These are phyloP conservation scores for Mormyrus hasselquistii DNA, from an alignment of 2,797 vertebrate species.

Conservation along the genomic window DNA sequence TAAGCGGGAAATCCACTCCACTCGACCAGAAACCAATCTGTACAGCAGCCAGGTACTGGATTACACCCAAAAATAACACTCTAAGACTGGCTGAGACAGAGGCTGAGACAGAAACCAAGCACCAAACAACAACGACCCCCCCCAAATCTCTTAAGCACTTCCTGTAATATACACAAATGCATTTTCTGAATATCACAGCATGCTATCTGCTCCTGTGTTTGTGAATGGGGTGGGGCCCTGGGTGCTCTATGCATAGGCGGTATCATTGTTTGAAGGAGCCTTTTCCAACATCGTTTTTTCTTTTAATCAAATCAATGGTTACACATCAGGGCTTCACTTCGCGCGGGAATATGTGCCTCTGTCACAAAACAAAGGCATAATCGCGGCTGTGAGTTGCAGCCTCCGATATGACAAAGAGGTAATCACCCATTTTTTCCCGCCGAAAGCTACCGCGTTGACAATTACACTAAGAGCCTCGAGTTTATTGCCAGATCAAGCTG, in stretches of 20 bases:
- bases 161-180: not conserved
- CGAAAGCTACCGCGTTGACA: not conserved
- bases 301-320: not conserved
- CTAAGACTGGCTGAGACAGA: not conserved
- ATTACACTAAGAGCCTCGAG: slow-evolving; percentile 9
- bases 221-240: not conserved
- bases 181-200: not conserved
- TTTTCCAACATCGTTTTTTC: not conserved
- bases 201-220: not conserved
- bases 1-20: not conserved
- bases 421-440: not conserved
- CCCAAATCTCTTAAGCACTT: not conserved
- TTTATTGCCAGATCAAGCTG: slow-evolving; percentile 16
- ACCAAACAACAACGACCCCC: not conserved
- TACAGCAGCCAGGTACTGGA: slow-evolving; percentile 2
- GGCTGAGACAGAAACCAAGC: not conserved
- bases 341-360: not conserved
- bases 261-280: not conserved
- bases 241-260: not conserved
- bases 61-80: not conserved
- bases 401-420: not conserved
- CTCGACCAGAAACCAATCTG: slow-evolving; percentile 2
- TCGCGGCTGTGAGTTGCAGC: not conserved
- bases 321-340: not conserved
- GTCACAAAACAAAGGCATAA: not conserved